Evolutionary conservation across 2,797 vertebrate species (phyloP).

Genomic region (Trachops cirrhosus): DNA sequence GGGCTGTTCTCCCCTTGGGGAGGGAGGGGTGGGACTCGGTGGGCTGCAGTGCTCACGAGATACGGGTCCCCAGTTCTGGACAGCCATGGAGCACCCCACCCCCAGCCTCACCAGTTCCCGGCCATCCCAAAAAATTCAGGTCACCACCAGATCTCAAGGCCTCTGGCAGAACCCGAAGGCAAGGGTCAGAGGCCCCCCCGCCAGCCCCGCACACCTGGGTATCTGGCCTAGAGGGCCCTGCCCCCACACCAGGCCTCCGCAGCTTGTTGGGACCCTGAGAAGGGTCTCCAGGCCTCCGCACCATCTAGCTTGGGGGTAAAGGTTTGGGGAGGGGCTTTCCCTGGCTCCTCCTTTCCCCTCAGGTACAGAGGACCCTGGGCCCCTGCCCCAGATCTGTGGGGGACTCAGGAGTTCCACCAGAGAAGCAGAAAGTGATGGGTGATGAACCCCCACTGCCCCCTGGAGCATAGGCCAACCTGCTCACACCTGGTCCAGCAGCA

Average conservation of each 20-base stretch:
- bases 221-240: not conserved
- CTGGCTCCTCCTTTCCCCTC: not conserved
- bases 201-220: not conserved
- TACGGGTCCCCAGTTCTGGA: not conserved
- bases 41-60: not conserved
- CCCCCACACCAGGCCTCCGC: not conserved
- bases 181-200: not conserved
- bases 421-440: not conserved
- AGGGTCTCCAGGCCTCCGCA: constrained; percentile 64
- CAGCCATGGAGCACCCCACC: not conserved
- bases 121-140: constrained; percentile 72
- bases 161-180: not conserved
- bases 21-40: not conserved
- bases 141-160: not conserved
- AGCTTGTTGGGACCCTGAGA: constrained; percentile 79
- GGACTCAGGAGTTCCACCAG: not conserved
- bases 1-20: constrained; percentile 58
- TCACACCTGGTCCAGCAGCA: not conserved
- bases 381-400: not conserved
- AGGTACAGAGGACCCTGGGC: not conserved
- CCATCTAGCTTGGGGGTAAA: constrained; percentile 3
- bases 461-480: not conserved
- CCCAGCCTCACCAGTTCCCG: constrained; percentile 73
- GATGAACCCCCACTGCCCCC: too few relatives aligned
- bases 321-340: not conserved